Conservation (phyloP, 2,113 vertebrate genomes). For the Aspiorhynchus laticeps region DNA sequence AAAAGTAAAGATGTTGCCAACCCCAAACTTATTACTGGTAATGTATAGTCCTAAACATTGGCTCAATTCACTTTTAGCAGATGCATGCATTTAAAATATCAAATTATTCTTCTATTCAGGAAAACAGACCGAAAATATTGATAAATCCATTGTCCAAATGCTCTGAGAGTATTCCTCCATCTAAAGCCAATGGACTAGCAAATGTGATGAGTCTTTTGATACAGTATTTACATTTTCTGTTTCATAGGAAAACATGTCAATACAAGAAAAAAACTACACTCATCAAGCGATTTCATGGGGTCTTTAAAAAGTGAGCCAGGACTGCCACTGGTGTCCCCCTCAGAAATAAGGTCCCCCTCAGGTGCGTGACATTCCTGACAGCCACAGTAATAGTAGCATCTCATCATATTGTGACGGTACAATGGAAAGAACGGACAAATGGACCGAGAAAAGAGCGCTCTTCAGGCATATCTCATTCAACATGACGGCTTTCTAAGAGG, state of each 20-base stretch:
- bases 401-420: constrained; percentile 65
- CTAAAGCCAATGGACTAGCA: not conserved
- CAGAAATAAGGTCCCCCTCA: not conserved
- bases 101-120: not conserved
- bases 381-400: constrained; percentile 66
- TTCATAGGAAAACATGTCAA: not conserved
- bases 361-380: constrained; percentile 3
- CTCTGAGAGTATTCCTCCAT: not conserved
- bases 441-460: constrained; percentile 37
- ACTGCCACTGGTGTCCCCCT: not conserved
- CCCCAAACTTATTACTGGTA: not conserved
- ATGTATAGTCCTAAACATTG: not conserved
- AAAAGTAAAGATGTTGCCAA: no score
- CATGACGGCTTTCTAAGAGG: constrained; percentile 51
- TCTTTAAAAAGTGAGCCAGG: not conserved
- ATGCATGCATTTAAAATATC: no score
- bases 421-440: constrained; percentile 51
- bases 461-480: constrained; percentile 56
- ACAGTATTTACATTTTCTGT: not conserved
- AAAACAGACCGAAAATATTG: not conserved
- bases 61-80: not conserved
- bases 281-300: not conserved
- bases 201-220: not conserved
- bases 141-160: not conserved
- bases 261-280: not conserved